Percentiles rank a stretch among this genome's conserved stretches.
Evolutionary conservation across 2,113 vertebrate genomes (phyloP).

Genomic region (Setophaga kirtlandii): DNA sequence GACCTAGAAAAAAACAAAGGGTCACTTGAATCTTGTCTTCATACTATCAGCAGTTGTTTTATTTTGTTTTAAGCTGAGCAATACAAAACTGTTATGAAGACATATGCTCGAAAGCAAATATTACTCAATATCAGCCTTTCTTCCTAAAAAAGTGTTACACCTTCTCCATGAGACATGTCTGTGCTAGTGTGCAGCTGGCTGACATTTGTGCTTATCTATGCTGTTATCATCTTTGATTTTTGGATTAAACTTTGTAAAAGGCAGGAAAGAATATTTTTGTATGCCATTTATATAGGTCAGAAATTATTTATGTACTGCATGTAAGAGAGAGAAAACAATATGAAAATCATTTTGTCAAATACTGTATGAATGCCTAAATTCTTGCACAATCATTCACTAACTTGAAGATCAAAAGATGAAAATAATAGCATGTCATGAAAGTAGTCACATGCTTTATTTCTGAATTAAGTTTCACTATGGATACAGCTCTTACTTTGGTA

Average conservation of each 20-base stretch:
- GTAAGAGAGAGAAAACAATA: background rate
- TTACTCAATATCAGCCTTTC: background rate
- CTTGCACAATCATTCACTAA: background rate
- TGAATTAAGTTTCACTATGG: background rate
- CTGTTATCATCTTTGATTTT: slow-evolving; percentile 39
- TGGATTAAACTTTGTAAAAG: slow-evolving; percentile 54
- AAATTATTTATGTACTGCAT: background rate
- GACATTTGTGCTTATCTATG: slow-evolving; percentile 45
- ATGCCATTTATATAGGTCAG: background rate
- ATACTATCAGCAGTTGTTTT: slow-evolving; percentile 13
- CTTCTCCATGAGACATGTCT: slow-evolving; percentile 2
- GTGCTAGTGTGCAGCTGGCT: slow-evolving; percentile 42
- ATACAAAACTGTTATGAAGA: background rate
- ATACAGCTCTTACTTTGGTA: background rate
- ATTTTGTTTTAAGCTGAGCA: background rate
- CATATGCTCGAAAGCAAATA: background rate
- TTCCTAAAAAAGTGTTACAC: slow-evolving; percentile 17
- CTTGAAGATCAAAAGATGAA: background rate
- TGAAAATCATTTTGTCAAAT: background rate
- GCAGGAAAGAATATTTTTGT: background rate
- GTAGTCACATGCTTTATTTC: background rate
- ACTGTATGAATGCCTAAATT: background rate
- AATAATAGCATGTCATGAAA: background rate
- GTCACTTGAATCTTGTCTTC: slow-evolving; percentile 4
- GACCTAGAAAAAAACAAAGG: slow-evolving; percentile 36